Evolutionary conservation across 2,113 vertebrate species (phyloP), one percentile per base, ranked within the genome.

Genomic region (Hypanus sabinus): DNA sequence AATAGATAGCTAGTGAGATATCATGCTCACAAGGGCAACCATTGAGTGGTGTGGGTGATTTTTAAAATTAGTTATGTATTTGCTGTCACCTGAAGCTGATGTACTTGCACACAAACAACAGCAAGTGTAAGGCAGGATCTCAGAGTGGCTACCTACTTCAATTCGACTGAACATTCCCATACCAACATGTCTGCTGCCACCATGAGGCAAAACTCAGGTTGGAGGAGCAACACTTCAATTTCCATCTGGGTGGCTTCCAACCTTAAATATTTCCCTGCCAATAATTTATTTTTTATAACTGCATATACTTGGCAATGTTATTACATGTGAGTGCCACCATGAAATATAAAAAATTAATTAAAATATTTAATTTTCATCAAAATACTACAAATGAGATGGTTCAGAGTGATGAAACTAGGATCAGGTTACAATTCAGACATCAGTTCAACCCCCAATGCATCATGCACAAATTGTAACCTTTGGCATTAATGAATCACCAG

Each of bases 401-500:
- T 90, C 85, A 65, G 60, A 0, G 5, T 68, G 85, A 90, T 90
- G n/a, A 30, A 65, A 90, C 60, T n/a, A 14, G 30, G 33, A 16
- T n/a, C 57, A 88, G 57, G 10, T 57, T 62, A 11, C 83, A 14
- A n/a, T 90, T 65, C 16, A 0, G 65, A 16, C 16, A 33, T 68
- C 60, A 33, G 1, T 90, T 20, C 60, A 90, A 16, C n/a, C 11
- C n/a, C 85, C 1, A 18, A 65, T 33, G 27, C 3, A 3, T 62
- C 57, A 62, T 62, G 55, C 30, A 87, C 16, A 65, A 90, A 90
- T 90, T 90, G n/a, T 90, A 90, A 68, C 60, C 85, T 33, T 33
- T n/a, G 57, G 5, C 30, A 90, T 33, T 68, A 16, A 65, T 68
- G 85, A 90, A 60, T 90, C 57, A 68, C 62, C 60, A 36, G 60